Evolutionary conservation across 1,140 invertebrate genomes (phyloP).

Genomic region (Halyomorpha halys): DNA sequence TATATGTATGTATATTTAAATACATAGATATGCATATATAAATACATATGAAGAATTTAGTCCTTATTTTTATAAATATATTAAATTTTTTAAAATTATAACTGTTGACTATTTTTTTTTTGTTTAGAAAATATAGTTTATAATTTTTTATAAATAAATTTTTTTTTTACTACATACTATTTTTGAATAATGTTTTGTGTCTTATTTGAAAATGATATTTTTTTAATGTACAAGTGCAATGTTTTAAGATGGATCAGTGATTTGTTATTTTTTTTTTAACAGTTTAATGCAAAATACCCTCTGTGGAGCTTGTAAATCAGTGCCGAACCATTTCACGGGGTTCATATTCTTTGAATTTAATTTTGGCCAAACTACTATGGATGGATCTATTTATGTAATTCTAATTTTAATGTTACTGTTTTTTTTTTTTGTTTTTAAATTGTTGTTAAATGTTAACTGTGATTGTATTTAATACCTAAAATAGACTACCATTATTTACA

Average conservation of each 20-base stretch:
- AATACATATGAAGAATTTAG: neutral
- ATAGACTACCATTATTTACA: too few relatives aligned
- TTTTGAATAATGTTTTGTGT: conserved; percentile 4
- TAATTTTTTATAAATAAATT: conserved; percentile 8
- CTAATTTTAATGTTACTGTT: too few relatives aligned
- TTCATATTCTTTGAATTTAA: too few relatives aligned
- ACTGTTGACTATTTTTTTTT: conserved; percentile 9
- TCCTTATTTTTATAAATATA: conserved; percentile 7
- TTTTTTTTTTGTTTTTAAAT: too few relatives aligned
- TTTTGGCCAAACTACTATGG: too few relatives aligned
- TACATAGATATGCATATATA: neutral
- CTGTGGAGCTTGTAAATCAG: too few relatives aligned
- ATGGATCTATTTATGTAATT: too few relatives aligned
- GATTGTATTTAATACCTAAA: too few relatives aligned
- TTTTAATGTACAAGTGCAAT: conserved; percentile 12
- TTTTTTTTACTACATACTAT: conserved; percentile 8
- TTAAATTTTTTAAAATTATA: conserved; percentile 7
- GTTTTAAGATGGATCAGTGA: conserved; percentile 13
- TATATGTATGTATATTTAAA: too few relatives aligned
- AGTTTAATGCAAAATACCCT: too few relatives aligned
- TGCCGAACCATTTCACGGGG: too few relatives aligned
- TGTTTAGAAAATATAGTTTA: conserved; percentile 9
- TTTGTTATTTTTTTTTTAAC: conserved; percentile 4
- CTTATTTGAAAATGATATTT: conserved; percentile 8
- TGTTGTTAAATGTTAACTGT: too few relatives aligned